Evolutionary conservation across 2,113 vertebrate genomes (phyloP).

Genomic region (Ictalurus furcatus): DNA sequence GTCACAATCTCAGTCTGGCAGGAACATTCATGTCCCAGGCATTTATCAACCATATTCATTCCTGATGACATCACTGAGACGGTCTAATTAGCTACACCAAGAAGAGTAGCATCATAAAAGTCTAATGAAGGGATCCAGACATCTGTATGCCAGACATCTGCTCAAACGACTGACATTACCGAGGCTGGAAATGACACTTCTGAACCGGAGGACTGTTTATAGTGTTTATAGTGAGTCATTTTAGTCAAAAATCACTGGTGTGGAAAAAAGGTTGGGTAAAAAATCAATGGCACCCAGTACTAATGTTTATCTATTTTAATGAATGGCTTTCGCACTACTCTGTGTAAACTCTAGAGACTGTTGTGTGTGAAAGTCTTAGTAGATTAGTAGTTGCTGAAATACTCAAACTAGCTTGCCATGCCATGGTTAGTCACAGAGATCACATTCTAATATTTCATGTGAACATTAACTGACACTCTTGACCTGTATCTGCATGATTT

Average conservation of each 20-base stretch:
- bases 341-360: no score
- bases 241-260: background rate
- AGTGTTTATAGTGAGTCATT: background rate
- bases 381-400: no score
- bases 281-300: background rate
- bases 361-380: no score
- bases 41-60: background rate
- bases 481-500: no score
- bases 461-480: no score
- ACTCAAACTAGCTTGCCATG: no score
- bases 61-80: constrained; percentile 37
- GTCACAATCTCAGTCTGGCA: constrained; percentile 14
- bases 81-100: constrained; percentile 39
- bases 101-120: constrained; percentile 40
- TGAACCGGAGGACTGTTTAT: background rate
- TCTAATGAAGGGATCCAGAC: constrained; percentile 38
- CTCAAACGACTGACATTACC: background rate
- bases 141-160: constrained; percentile 30
- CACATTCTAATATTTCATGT: no score
- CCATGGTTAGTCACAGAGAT: no score
- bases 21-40: background rate
- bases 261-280: background rate
- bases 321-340: background rate
- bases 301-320: background rate
- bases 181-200: background rate